Evolutionary conservation across 2,888 invertebrate species (phyloP).

Genomic region (Melikaiella ostensackeni): DNA sequence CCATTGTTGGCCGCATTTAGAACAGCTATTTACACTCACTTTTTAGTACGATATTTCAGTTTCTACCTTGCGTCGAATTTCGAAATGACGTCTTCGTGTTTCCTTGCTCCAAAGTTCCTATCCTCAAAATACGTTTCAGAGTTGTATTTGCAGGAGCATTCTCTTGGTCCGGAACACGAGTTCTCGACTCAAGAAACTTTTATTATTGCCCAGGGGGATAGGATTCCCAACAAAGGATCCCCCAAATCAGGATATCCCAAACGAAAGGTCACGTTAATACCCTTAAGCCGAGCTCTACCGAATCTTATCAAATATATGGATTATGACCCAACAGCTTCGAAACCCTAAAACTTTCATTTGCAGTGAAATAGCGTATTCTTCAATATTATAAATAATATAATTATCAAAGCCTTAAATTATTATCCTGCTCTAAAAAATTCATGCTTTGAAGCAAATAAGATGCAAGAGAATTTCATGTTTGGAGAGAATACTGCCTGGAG

Average conservation of each 20-base stretch:
- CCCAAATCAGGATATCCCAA: constrained; percentile 20
- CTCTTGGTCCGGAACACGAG: constrained; percentile 21
- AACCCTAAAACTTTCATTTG: background rate
- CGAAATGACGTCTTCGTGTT: constrained; percentile 1
- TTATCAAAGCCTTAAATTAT: background rate
- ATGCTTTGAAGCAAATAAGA: too few relatives aligned
- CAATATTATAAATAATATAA: background rate
- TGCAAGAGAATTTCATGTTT: too few relatives aligned
- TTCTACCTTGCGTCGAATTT: background rate
- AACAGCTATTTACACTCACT: background rate
- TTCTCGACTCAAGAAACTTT: constrained; percentile 38
- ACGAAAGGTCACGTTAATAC: constrained; percentile 35
- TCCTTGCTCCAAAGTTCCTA: constrained; percentile 8
- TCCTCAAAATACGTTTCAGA: constrained; percentile 15
- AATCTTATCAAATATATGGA: background rate
- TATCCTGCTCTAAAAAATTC: too few relatives aligned
- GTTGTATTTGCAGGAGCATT: constrained; percentile 38
- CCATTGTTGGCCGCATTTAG: background rate
- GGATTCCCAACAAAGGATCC: constrained; percentile 27
- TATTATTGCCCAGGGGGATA: constrained; percentile 40
- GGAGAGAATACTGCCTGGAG: too few relatives aligned
- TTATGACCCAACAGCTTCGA: background rate
- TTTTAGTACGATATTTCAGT: constrained; percentile 12
- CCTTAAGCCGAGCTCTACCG: background rate
- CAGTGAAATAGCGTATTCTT: background rate